Base-by-base conservation (phyloP, 2,888 invertebrate species). In the Leucoptera coffeella region DNA sequence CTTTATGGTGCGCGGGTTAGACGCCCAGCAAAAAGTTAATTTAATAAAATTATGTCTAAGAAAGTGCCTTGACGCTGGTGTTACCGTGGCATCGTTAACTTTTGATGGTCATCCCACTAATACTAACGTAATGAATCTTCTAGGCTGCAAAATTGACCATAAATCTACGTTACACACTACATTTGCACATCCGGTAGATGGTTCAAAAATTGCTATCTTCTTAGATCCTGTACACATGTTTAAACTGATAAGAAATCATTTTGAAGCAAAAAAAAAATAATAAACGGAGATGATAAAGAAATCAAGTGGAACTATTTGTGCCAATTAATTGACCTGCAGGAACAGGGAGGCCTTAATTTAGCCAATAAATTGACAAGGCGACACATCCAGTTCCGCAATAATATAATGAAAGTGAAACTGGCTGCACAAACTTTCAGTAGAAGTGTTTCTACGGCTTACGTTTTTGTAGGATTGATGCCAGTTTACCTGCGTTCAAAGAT, bases 1-100 rank as follows among this genome's bases (percentile, higher is more conserved):
- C 36, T 45, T 42, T 30, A 32, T 45, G 11, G 32, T 39, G 5
- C 28, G 36, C 26, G 37, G 42, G 4, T 22, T 44, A 11, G 21
- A 13, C 14, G 35, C 32, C 7, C 27, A 32, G 15, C 32, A 40
- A 27, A 36, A 37, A 33, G 29, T 26, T 11, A 35, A 37, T 24
- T n/a, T 35, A 14, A 27, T 38, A 14, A 36, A 31, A 11, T 27
- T 32, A 22, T 30, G 31, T 21, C 27, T 39, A 2, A 26, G 14
- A 4, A 34, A 30, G 36, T 38, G 35, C 24, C 32, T 39, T 23
- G 37, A 38, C 8, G 36, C 27, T 14, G 38, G 39, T 4, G 31
- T 38, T 9, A 29, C 34, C 20, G 33, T 38, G 3, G 37, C 36
- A 3, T 29, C 34, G 3, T 7, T 39, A 5, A 40, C 38, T 19